Percentiles rank a stretch among this genome's conserved stretches.
Conservation (phyloP, 1,140 invertebrate species). For the Aphelinus certus region DNA sequence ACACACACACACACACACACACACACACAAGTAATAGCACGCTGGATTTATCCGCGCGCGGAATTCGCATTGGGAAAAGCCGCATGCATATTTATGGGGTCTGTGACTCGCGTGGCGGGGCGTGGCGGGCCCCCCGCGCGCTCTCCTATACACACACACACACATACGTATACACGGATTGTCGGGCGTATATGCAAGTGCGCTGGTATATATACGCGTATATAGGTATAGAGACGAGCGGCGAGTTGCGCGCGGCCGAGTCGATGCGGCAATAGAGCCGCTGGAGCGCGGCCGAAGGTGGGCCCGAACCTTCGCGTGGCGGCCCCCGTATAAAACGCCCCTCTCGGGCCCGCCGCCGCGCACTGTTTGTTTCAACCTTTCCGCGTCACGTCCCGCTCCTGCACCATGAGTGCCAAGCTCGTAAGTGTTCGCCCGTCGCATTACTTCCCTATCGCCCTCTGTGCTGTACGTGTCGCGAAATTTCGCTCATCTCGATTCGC, state of each 20-base stretch:
- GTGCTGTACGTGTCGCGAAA: background rate
- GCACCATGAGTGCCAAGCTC: slow-evolving; percentile 46
- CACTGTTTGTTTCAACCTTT: slow-evolving; percentile 29
- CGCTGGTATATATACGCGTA: too few species aligned
- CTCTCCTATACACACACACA: background rate
- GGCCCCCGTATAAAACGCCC: slow-evolving; percentile 59
- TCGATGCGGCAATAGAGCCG: too few species aligned
- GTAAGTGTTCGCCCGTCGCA: slow-evolving; percentile 50
- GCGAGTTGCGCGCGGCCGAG: too few species aligned
- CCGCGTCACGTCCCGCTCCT: background rate
- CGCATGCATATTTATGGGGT: too few species aligned
- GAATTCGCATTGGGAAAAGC: too few species aligned
- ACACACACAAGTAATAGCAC: too few species aligned
- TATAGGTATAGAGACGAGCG: too few species aligned
- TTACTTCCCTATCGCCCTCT: background rate
- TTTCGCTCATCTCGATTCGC: too few species aligned
- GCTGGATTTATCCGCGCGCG: too few species aligned
- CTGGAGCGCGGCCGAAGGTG: background rate
- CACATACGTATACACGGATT: too few species aligned
- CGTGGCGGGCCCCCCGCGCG: background rate
- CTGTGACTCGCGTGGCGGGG: background rate
- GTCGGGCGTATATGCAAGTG: too few species aligned
- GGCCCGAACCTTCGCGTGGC: slow-evolving; percentile 32
- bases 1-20: too few species aligned
- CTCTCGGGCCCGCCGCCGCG: slow-evolving; percentile 43